phyloP scores from a whole-genome alignment of 1,140 invertebrate species.

The Tachypleus tridentatus region DNA sequence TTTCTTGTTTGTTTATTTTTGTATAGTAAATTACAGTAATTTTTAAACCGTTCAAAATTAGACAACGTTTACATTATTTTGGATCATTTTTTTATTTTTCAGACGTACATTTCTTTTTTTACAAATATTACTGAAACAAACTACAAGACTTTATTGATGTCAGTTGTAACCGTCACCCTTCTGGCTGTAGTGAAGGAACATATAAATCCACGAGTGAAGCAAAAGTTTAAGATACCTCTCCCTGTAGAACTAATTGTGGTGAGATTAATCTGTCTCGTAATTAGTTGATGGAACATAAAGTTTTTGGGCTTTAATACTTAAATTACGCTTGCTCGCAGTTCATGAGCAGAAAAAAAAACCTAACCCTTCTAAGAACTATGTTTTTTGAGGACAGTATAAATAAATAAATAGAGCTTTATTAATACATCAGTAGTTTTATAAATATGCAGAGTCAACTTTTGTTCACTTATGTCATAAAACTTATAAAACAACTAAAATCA shows the following conservation, averaged over 20 bases:
- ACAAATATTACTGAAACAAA: conserved; percentile 24
- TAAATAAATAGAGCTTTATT: too few species aligned
- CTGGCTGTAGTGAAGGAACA: conserved; percentile 30
- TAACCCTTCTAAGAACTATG: not conserved
- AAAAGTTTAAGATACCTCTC: conserved; percentile 7
- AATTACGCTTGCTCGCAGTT: conserved; percentile 1
- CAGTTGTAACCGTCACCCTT: conserved; percentile 27
- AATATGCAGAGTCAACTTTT: too few species aligned
- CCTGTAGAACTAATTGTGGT: conserved; percentile 14
- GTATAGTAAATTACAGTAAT: too few species aligned
- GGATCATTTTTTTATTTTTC: conserved; percentile 5
- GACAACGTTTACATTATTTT: not conserved
- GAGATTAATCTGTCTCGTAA: not conserved
- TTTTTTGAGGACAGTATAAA: too few species aligned
- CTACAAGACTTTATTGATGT: conserved; percentile 26
- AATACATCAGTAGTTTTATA: too few species aligned
- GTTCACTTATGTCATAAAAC: too few species aligned
- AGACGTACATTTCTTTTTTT: conserved; percentile 20
- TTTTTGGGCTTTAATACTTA: not conserved
- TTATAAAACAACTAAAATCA: too few species aligned
- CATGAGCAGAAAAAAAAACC: not conserved
- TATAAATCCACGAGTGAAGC: conserved; percentile 13
- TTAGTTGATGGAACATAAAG: too few species aligned
- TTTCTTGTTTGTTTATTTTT: too few species aligned
- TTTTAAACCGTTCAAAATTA: too few species aligned